These are phyloP conservation scores for Ceratina japonica DNA, from an alignment of 1,140 invertebrate species.

Conservation along the genomic window DNA sequence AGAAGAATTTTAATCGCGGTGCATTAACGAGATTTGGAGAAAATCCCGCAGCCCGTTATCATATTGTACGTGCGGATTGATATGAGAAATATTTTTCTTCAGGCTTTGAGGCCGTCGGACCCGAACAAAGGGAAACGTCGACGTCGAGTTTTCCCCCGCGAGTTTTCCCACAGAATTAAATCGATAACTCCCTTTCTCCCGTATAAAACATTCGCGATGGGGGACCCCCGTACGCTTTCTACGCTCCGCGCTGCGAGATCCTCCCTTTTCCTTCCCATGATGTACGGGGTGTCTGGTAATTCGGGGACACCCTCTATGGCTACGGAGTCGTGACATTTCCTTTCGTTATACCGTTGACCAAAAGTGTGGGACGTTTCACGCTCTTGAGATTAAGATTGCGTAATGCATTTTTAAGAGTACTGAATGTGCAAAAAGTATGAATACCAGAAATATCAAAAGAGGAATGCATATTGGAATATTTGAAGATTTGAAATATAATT, in stretches of 20 bases:
- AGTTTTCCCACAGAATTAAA: slow-evolving; percentile 75
- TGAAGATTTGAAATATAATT: too few species aligned
- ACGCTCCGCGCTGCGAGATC: not conserved
- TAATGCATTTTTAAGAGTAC: too few species aligned
- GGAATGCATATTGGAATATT: too few species aligned
- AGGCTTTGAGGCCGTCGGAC: too few species aligned
- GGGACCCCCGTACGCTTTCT: slow-evolving; percentile 38
- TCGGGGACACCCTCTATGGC: slow-evolving; percentile 4
- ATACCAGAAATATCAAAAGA: too few species aligned
- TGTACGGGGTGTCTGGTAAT: slow-evolving; percentile 10
- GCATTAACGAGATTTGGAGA: too few species aligned
- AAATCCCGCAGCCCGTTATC: too few species aligned
- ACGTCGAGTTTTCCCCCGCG: slow-evolving; percentile 58
- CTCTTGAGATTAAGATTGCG: too few species aligned
- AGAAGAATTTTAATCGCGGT: too few species aligned
- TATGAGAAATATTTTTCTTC: slow-evolving; percentile 6
- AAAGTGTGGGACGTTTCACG: too few species aligned
- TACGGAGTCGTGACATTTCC: not conserved
- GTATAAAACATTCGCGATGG: slow-evolving; percentile 70
- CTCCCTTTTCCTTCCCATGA: not conserved
- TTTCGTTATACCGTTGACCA: not conserved
- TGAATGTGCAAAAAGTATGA: too few species aligned
- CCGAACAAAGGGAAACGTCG: slow-evolving; percentile 44
- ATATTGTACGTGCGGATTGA: too few species aligned
- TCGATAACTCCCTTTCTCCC: slow-evolving; percentile 72